Percentiles rank a stretch among this genome's conserved stretches.
phyloP scores from a whole-genome alignment of 2,113 vertebrate species.

The Stegostoma tigrinum region DNA sequence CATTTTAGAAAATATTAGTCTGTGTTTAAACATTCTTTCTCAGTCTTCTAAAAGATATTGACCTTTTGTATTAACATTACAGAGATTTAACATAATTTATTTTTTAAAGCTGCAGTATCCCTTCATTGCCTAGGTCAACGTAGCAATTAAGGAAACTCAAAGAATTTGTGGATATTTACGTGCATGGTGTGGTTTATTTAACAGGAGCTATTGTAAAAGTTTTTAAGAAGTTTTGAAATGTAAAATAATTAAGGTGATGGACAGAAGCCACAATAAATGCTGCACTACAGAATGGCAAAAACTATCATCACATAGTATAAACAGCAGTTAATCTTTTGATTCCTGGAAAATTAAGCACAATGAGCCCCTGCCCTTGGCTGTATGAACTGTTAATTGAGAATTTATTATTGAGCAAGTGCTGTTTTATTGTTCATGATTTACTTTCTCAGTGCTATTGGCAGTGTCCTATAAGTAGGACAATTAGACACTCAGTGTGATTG shows the following conservation, averaged over 20 bases:
- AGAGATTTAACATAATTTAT: neutral
- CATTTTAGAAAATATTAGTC: neutral
- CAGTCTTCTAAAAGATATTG: neutral
- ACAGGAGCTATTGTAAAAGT: neutral
- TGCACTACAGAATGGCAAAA: neutral
- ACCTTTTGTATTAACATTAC: neutral
- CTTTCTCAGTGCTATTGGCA: neutral
- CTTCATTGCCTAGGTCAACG: neutral
- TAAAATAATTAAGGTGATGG: neutral
- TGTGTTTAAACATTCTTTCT: neutral
- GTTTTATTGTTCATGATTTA: neutral
- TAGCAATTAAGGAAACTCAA: neutral
- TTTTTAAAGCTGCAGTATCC: constrained; percentile 22
- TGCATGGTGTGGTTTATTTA: neutral
- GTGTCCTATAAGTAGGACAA: neutral
- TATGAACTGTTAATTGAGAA: neutral
- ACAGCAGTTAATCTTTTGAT: neutral
- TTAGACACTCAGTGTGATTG: neutral
- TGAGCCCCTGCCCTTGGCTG: neutral
- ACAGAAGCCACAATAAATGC: neutral
- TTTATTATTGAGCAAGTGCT: neutral
- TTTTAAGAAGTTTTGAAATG: neutral
- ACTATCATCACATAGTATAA: neutral
- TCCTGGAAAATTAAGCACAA: too few species aligned
- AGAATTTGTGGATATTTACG: neutral